Percentiles rank a stretch among this genome's conserved stretches.
Evolutionary conservation across 2,113 vertebrate genomes (phyloP).

Genomic region (Porphyrio hochstetteri): DNA sequence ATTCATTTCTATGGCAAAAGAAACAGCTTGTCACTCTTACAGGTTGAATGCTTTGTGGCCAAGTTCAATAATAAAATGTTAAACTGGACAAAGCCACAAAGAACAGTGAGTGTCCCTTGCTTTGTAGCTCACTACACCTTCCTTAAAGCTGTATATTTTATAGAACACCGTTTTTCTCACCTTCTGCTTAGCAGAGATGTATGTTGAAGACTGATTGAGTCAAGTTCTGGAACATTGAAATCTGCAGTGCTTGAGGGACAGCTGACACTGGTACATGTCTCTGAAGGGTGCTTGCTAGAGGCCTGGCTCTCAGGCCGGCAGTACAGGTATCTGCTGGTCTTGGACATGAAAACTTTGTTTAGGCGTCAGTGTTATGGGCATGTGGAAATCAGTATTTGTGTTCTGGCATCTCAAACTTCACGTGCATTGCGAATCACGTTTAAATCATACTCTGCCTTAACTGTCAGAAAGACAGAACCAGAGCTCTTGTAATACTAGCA

Average conservation of each 20-base stretch:
- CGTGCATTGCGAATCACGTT: background rate
- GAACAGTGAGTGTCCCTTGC: background rate
- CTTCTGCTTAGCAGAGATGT: background rate
- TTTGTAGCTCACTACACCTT: background rate
- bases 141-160: background rate
- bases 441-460: background rate
- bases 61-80: background rate
- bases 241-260: background rate
- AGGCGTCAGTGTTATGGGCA: background rate
- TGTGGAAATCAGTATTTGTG: background rate
- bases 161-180: background rate
- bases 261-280: background rate
- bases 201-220: background rate
- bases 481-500: background rate
- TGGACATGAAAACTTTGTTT: background rate
- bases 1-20: background rate
- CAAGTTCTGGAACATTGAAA: background rate
- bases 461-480: background rate
- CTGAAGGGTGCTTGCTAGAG: background rate
- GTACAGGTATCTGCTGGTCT: background rate
- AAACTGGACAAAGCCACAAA: background rate
- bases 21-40: background rate
- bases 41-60: background rate
- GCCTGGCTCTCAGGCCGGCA: background rate
- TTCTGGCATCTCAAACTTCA: accelerated